Percentiles rank a stretch among this genome's conserved stretches.
phyloP scores from a whole-genome alignment of 1,140 invertebrate species.

The Drosophila nannoptera region DNA sequence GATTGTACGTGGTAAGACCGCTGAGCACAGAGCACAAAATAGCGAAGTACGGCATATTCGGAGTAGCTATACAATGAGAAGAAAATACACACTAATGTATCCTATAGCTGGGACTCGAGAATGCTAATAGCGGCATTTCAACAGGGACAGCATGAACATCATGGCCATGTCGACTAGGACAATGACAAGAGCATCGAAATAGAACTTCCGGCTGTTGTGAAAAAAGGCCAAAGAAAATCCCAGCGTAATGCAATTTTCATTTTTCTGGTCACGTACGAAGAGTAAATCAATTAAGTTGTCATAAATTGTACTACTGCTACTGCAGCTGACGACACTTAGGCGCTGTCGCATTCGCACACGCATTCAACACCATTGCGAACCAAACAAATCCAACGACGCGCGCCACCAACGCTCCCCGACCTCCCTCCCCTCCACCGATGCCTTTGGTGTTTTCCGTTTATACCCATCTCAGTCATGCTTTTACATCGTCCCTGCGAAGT shows the following conservation, averaged over 20 bases:
- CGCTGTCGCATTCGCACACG: constrained; percentile 28
- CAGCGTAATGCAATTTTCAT: constrained; percentile 77
- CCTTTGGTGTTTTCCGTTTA: constrained; percentile 1
- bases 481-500: constrained; percentile 26
- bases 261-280: constrained; percentile 78
- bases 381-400: neutral
- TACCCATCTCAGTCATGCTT: constrained; percentile 24
- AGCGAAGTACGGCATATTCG: no score
- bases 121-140: constrained; percentile 59
- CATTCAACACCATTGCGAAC: constrained; percentile 11
- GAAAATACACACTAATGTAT: constrained; percentile 2
- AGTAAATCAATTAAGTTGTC: constrained; percentile 78
- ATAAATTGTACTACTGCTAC: constrained; percentile 73
- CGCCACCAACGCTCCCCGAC: neutral
- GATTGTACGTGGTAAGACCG: no score
- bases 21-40: no score
- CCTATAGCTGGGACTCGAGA: neutral
- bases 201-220: constrained; percentile 59
- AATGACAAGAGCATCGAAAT: constrained; percentile 61
- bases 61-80: neutral
- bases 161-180: constrained; percentile 25
- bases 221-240: constrained; percentile 68
- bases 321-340: constrained; percentile 59
- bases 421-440: neutral
- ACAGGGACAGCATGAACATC: constrained; percentile 26